Evolutionary conservation across 1,140 invertebrate genomes (phyloP), one percentile per base, ranked within the genome.

Genomic region (Kradibia gibbosae): DNA sequence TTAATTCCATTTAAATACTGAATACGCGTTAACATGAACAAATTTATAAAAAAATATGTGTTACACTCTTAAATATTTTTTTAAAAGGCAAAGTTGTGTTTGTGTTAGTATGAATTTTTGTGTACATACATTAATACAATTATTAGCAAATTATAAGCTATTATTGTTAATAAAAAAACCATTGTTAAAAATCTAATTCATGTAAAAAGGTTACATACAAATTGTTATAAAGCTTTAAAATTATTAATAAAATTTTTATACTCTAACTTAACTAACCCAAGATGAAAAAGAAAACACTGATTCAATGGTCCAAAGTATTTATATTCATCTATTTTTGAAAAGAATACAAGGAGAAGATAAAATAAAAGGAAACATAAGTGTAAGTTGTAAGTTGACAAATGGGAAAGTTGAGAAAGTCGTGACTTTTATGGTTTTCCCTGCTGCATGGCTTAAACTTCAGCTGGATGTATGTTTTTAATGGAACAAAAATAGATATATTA

Each of bases 361-460:
- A 73, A 42, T 3, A 50, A 73, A 34, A 42, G 53, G 73, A 60
- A 75, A 36, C 53, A 25, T 36, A 75, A 75, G 34, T 75, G 50
- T 31, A 36, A 39, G 53, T 39, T 39, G 53, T 42, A 55, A 20
- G 34, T 75, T 60, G 50, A 60, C 53, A 75, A 75, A 60, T 75
- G 73, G 34, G 73, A 57, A 57, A 75, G 34, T 75, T 45, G 36
- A 70, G 48, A 53, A 71, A 70, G 65, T 71, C 77, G 62, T 78
- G 77, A 71, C 77, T 78, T 71, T 71, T 78, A 45, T 31, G 22
- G 42, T 10, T 65, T 67, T 62, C 25, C 57, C 50, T 31, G 34
- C 50, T 53, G 17, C 3, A 4, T 48, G 60, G 11, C 72, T 48
- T 48, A 75, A 75, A 57, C 15, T 75, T 60, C 50, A 71, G 65